A percentile compares a stretch with the other conserved stretches of the same genome.
Evolutionary conservation across 2,113 vertebrate genomes (phyloP).

Genomic region (Neomonachus schauinslandi): DNA sequence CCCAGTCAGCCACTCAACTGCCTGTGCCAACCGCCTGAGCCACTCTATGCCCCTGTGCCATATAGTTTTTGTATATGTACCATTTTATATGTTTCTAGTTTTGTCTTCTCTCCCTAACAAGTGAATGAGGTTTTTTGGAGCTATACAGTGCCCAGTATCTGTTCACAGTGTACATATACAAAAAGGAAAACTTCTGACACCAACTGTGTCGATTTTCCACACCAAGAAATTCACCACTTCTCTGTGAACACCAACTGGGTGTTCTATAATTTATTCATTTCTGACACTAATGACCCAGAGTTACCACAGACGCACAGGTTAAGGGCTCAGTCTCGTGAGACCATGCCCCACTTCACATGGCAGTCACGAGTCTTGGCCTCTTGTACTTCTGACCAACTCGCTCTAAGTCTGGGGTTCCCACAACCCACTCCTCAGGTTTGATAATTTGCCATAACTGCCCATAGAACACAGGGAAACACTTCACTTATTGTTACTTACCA

Average conservation of each 20-base stretch:
- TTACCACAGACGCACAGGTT: background rate
- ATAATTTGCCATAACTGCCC: background rate
- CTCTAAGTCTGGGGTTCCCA: background rate
- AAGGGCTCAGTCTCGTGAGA: background rate
- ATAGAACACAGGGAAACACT: background rate
- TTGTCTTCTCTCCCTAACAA: background rate
- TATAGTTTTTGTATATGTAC: background rate
- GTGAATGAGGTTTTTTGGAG: background rate
- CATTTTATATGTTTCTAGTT: background rate
- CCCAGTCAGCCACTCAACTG: background rate
- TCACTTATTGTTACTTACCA: background rate
- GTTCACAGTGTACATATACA: background rate
- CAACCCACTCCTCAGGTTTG: background rate
- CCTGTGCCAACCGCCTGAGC: too few relatives aligned
- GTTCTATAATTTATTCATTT: background rate
- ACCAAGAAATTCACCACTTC: background rate
- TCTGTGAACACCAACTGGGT: background rate
- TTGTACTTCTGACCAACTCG: background rate
- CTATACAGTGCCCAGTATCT: background rate
- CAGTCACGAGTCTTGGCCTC: background rate
- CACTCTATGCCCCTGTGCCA: background rate
- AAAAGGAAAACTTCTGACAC: background rate
- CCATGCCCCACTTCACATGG: background rate
- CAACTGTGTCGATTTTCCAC: background rate
- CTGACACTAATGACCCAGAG: background rate